Conservation (phyloP, 2,797 vertebrate genomes). For the Tapirus indicus region DNA sequence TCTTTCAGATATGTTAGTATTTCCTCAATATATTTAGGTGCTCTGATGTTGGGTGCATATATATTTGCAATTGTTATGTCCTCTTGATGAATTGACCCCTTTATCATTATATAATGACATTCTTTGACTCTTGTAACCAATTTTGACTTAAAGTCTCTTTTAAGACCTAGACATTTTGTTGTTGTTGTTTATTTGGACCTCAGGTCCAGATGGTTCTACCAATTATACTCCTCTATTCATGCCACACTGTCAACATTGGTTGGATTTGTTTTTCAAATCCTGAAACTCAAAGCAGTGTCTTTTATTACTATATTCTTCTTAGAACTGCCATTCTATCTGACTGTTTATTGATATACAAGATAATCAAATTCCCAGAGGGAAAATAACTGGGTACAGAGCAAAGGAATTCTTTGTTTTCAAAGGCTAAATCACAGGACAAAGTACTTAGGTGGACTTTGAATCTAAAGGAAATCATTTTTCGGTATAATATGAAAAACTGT, state of each 20-base stretch:
- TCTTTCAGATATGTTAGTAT: background rate
- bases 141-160: background rate
- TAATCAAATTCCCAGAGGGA: background rate
- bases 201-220: background rate
- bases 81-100: background rate
- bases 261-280: conserved; percentile 41
- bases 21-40: background rate
- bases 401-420: conserved; percentile 46
- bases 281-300: background rate
- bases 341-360: background rate
- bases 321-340: background rate
- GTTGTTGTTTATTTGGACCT: background rate
- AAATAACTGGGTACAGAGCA: background rate
- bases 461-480: conserved; percentile 40
- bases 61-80: background rate
- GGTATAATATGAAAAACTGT: background rate
- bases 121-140: background rate
- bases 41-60: background rate
- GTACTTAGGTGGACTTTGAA: conserved; percentile 1
- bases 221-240: background rate
- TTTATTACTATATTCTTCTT: background rate
- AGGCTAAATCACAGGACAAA: background rate
- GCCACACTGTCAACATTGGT: background rate
- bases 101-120: background rate
- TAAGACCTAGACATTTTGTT: background rate